These are phyloP conservation scores for Aspidiotus destructor DNA, from an alignment of 2,888 invertebrate species.

Conservation along the genomic window DNA sequence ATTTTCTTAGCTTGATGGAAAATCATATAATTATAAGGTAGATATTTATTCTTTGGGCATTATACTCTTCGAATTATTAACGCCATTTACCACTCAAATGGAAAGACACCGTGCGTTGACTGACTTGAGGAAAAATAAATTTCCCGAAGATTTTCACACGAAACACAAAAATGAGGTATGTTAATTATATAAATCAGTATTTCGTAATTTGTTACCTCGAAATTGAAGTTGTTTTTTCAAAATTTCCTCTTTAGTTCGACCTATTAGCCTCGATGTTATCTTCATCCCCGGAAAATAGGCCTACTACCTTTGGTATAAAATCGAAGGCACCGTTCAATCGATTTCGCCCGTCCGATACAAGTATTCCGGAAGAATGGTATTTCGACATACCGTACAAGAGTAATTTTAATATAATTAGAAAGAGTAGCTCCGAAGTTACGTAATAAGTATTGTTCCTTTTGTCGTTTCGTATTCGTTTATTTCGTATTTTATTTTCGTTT, in stretches of 20 bases:
- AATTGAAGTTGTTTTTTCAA: background rate
- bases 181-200: background rate
- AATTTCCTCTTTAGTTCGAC: slow-evolving; percentile 49
- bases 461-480: background rate
- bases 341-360: slow-evolving; percentile 8
- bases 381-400: slow-evolving; percentile 37
- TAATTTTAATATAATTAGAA: slow-evolving; percentile 16
- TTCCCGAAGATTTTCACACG: slow-evolving; percentile 57
- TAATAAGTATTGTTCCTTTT: slow-evolving; percentile 8
- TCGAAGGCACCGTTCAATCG: slow-evolving; percentile 49
- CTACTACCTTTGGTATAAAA: slow-evolving; percentile 62
- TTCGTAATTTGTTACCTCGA: too few species aligned
- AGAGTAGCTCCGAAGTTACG: slow-evolving; percentile 15
- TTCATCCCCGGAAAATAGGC: slow-evolving; percentile 58
- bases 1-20: slow-evolving; percentile 47
- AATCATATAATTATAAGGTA: slow-evolving; percentile 76
- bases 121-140: slow-evolving; percentile 54
- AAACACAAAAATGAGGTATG: slow-evolving; percentile 61
- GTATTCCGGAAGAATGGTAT: slow-evolving; percentile 35
- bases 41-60: slow-evolving; percentile 92
- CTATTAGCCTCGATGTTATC: slow-evolving; percentile 71
- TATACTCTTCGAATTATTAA: slow-evolving; percentile 84
- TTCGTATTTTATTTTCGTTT: too few species aligned
- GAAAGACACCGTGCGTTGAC: slow-evolving; percentile 66
- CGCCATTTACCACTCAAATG: slow-evolving; percentile 82